Percentiles rank a stretch among this genome's conserved stretches.
Evolutionary conservation across 1,140 invertebrate species (phyloP).

Genomic region (Nasonia giraulti): DNA sequence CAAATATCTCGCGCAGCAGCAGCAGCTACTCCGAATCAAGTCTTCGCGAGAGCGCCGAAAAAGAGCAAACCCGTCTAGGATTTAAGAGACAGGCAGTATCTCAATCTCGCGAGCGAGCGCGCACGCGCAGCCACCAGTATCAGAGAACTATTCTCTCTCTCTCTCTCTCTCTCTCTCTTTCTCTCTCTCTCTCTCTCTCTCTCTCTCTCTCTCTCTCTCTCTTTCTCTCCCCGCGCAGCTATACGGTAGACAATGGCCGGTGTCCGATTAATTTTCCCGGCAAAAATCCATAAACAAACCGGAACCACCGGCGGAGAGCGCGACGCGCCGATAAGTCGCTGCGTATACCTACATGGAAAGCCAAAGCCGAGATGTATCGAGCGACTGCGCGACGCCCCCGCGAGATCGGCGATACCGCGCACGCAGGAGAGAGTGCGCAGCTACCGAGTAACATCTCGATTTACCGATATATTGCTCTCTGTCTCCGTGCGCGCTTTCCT

Average conservation of each 20-base stretch:
- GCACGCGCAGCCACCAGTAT: neutral
- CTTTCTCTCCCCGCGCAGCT: neutral
- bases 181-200: too few species aligned
- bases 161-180: too few species aligned
- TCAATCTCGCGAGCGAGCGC: conserved; percentile 4
- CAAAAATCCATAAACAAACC: conserved; percentile 51
- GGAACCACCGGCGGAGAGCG: neutral
- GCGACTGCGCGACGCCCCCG: conserved; percentile 61
- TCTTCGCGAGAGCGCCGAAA: neutral
- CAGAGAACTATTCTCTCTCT: conserved; percentile 1
- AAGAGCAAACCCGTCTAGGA: conserved; percentile 24
- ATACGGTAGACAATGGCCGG: conserved; percentile 50
- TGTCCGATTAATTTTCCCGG: conserved; percentile 56
- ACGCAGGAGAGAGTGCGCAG: conserved; percentile 1
- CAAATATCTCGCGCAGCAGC: neutral
- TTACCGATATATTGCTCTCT: conserved; percentile 42
- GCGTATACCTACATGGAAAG: conserved; percentile 1
- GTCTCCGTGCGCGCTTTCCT: neutral
- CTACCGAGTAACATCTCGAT: conserved; percentile 51
- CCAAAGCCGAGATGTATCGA: conserved; percentile 36
- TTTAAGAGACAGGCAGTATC: conserved; percentile 47
- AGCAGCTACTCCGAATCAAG: neutral
- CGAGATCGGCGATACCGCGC: conserved; percentile 60
- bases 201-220: too few species aligned
- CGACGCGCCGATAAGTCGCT: conserved; percentile 5